Conservation (phyloP, 2,797 vertebrate genomes). For the Agapornis canus region DNA sequence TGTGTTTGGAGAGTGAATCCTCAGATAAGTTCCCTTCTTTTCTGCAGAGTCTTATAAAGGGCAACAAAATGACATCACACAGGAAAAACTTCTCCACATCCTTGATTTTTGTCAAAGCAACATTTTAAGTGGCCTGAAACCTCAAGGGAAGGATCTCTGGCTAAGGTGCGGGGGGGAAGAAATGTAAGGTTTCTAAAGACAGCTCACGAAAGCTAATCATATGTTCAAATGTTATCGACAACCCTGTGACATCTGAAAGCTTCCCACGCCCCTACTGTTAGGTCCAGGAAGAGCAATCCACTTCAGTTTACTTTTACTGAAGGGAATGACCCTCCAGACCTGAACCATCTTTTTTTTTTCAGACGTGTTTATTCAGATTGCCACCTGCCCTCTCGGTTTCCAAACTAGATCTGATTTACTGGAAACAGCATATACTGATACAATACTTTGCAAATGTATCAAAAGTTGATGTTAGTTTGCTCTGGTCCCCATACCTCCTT, state of each 20-base stretch:
- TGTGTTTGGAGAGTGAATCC: not conserved
- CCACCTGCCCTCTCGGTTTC: not conserved
- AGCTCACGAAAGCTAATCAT: constrained; percentile 68
- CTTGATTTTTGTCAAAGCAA: constrained; percentile 78
- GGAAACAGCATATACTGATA: not conserved
- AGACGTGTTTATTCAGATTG: not conserved
- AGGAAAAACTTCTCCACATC: constrained; percentile 79
- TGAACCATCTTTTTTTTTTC: not conserved
- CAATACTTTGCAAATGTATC: not conserved
- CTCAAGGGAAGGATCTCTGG: constrained; percentile 71
- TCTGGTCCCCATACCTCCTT: not conserved
- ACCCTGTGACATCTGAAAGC: constrained; percentile 68
- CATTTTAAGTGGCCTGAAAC: constrained; percentile 73
- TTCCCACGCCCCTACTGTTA: constrained; percentile 54
- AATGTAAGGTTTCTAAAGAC: constrained; percentile 75
- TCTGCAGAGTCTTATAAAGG: constrained; percentile 77
- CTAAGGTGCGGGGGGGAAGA: constrained; percentile 55
- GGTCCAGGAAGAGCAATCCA: constrained; percentile 40
- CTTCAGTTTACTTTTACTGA: not conserved
- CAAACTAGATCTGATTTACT: not conserved
- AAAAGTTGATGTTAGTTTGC: not conserved
- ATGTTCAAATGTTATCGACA: constrained; percentile 77
- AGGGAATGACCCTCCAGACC: constrained; percentile 36
- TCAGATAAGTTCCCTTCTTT: constrained; percentile 60
- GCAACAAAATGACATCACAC: constrained; percentile 77